These are phyloP conservation scores for Lacerta viridis DNA, from an alignment of 2,797 vertebrate genomes.

Conservation along the genomic window DNA sequence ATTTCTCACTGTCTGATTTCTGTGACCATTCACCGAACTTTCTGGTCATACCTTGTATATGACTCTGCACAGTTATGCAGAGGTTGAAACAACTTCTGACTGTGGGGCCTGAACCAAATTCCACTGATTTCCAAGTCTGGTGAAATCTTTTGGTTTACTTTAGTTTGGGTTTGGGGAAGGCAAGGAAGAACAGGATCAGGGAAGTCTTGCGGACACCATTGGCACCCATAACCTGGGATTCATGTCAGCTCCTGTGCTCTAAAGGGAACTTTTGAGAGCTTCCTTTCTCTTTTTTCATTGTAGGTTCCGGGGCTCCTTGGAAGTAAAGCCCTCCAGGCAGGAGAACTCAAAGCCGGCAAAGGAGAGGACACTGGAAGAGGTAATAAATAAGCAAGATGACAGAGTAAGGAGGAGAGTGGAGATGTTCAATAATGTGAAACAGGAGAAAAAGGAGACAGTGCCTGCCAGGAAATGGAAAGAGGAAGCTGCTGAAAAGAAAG, in stretches of 20 bases:
- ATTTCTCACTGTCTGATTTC: too few relatives aligned
- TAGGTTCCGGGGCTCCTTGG: slow-evolving; percentile 62
- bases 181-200: neutral
- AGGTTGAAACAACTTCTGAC: neutral
- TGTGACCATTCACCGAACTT: too few relatives aligned
- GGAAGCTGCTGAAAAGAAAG: neutral
- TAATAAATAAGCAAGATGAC: slow-evolving; percentile 81
- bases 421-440: slow-evolving; percentile 67
- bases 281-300: slow-evolving; percentile 22
- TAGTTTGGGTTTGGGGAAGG: neutral
- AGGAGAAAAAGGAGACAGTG: slow-evolving; percentile 76
- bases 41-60: too few relatives aligned
- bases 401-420: slow-evolving; percentile 77
- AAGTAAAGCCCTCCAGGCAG: neutral
- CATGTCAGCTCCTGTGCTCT: neutral
- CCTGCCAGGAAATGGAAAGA: slow-evolving; percentile 51
- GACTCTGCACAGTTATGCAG: rapidly evolving
- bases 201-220: too few relatives aligned
- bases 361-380: slow-evolving; percentile 78
- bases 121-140: neutral
- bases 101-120: neutral
- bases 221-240: too few relatives aligned
- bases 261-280: rapidly evolving
- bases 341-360: neutral
- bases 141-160: neutral